phyloP scores from a whole-genome alignment of 1,140 invertebrate genomes.

The Papilio glaucus region DNA sequence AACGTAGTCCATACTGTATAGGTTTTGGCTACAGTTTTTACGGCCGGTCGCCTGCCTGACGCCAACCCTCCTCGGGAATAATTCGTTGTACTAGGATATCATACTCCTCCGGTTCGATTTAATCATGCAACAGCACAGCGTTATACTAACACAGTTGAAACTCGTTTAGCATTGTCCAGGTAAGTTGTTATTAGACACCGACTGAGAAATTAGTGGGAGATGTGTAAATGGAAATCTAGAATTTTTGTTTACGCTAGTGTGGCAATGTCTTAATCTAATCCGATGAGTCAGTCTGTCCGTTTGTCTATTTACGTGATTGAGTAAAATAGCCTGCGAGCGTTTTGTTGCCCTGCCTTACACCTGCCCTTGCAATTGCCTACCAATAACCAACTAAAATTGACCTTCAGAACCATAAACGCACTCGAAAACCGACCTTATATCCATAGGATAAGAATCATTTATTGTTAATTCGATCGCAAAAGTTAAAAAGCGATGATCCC shows the following conservation, averaged over 20 bases:
- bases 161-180: too few species aligned
- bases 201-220: too few species aligned
- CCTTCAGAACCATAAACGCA: conserved; percentile 12
- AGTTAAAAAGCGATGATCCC: conserved; percentile 40
- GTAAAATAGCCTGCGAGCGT: conserved; percentile 2
- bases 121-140: too few species aligned
- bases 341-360: conserved; percentile 20
- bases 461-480: background rate
- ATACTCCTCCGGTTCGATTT: too few species aligned
- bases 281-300: conserved; percentile 39
- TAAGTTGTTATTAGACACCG: too few species aligned
- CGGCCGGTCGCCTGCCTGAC: too few species aligned
- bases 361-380: conserved; percentile 22
- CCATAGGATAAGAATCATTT: conserved; percentile 28
- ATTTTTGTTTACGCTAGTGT: background rate
- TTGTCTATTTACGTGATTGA: conserved; percentile 39
- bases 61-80: too few species aligned
- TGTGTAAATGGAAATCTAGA: too few species aligned
- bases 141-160: too few species aligned
- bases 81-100: too few species aligned
- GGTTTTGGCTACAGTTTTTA: too few species aligned
- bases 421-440: conserved; percentile 36
- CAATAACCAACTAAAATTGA: background rate
- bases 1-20: too few species aligned
- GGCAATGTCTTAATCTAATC: background rate